phyloP scores from a whole-genome alignment of 2,113 vertebrate species.

The Notarius quadriscutis region DNA sequence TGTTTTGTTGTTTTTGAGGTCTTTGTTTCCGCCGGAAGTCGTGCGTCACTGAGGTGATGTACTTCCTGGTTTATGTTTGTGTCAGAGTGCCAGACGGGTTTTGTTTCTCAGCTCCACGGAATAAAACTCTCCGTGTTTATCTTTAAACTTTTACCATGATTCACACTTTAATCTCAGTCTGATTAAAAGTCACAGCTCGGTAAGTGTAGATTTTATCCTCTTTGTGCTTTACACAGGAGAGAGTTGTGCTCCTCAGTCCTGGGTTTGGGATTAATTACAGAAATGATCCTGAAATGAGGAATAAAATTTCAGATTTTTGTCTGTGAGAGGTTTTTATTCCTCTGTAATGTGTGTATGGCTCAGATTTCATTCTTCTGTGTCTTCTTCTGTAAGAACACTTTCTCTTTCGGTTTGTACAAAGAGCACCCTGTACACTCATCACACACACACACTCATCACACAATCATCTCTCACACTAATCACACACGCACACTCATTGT shows the following conservation, averaged over 20 bases:
- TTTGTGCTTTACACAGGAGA: not conserved
- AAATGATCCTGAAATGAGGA: not conserved
- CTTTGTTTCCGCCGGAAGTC: conserved; percentile 39
- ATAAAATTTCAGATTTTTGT: not conserved
- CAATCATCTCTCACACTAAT: not conserved
- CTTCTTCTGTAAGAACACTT: not conserved
- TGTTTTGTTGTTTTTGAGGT: not conserved
- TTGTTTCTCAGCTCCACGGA: not conserved
- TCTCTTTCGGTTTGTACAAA: conserved; percentile 40
- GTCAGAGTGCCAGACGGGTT: not conserved
- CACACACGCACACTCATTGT: too few species aligned
- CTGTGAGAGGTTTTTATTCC: not conserved
- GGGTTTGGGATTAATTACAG: not conserved
- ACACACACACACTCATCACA: not conserved
- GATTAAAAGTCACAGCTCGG: not conserved
- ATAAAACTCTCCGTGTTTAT: not conserved
- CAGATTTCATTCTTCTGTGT: not conserved
- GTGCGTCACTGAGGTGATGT: conserved; percentile 5
- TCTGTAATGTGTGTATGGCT: not conserved
- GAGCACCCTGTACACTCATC: not conserved
- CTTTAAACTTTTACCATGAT: not conserved
- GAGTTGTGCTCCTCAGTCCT: not conserved
- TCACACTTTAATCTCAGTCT: not conserved
- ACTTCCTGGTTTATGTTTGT: conserved; percentile 51
- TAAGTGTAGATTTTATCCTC: not conserved